Conservation (phyloP, 1,140 invertebrate genomes). For the Drosophila subpulchrella region DNA sequence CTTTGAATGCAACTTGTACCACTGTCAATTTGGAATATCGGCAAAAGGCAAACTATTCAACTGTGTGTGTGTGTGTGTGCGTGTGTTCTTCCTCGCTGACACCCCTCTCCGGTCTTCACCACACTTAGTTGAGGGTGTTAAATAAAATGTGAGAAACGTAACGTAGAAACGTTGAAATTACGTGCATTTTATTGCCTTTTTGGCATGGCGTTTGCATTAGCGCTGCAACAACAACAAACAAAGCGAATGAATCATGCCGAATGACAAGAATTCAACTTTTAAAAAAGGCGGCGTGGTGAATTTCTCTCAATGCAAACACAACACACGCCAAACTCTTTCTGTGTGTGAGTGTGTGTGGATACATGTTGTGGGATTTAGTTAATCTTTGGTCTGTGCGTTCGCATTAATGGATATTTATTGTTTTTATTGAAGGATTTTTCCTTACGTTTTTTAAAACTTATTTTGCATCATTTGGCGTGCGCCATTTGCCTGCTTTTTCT, state of each 20-base stretch:
- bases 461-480: constrained; percentile 21
- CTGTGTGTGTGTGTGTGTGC: constrained; percentile 27
- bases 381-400: not conserved
- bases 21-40: constrained; percentile 51
- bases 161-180: constrained; percentile 44
- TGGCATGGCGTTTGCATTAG: constrained; percentile 15
- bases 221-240: constrained; percentile 67
- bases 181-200: constrained; percentile 43
- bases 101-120: constrained; percentile 15
- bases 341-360: constrained; percentile 1
- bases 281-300: constrained; percentile 67
- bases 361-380: not conserved
- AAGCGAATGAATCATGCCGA: constrained; percentile 70
- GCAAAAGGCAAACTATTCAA: constrained; percentile 20
- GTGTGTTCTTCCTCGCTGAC: constrained; percentile 6
- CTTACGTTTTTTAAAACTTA: constrained; percentile 2
- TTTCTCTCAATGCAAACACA: constrained; percentile 40
- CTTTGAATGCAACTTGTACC: constrained; percentile 47
- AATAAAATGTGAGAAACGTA: constrained; percentile 46
- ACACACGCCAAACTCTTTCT: constrained; percentile 30
- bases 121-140: constrained; percentile 58
- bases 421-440: constrained; percentile 15
- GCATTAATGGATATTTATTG: constrained; percentile 45
- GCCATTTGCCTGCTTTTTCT: constrained; percentile 36
- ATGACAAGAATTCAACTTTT: constrained; percentile 49